Evolutionary conservation across 2,888 invertebrate species (phyloP).

Genomic region (Drosophila anomalata): DNA sequence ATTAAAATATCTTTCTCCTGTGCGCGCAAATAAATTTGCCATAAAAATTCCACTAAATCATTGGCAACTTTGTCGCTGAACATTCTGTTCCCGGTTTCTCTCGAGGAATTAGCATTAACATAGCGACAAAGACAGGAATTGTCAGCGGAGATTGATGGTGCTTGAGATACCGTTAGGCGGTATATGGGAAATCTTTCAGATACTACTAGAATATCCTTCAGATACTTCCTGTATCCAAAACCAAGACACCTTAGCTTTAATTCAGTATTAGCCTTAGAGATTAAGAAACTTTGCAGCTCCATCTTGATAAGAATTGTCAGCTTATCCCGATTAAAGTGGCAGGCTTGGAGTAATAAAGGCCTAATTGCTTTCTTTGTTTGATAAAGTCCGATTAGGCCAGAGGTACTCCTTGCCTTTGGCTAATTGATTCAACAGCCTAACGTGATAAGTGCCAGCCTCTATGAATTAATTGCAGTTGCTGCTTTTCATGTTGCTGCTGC

Average conservation of each 20-base stretch:
- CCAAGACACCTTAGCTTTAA: too few species aligned
- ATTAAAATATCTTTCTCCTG: conserved; percentile 73
- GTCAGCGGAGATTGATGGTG: conserved; percentile 45
- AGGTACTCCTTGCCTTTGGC: conserved; percentile 32
- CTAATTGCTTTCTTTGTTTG: conserved; percentile 26
- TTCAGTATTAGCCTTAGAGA: too few species aligned
- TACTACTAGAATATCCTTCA: background rate
- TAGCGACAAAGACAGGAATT: conserved; percentile 52
- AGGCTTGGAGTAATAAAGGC: conserved; percentile 17
- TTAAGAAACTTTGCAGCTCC: background rate
- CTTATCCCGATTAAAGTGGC: conserved; percentile 7
- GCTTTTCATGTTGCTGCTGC: conserved; percentile 19
- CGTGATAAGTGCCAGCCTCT: conserved; percentile 81
- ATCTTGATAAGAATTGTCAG: background rate
- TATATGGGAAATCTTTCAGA: conserved; percentile 26
- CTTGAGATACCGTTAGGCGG: conserved; percentile 24
- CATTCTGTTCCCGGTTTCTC: conserved; percentile 39
- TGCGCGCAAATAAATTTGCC: conserved; percentile 70
- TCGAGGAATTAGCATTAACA: conserved; percentile 70
- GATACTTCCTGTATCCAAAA: conserved; percentile 1
- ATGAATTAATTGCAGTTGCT: conserved; percentile 66
- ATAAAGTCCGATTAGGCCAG: conserved; percentile 18
- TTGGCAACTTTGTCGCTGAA: conserved; percentile 61
- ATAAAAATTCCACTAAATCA: conserved; percentile 78
- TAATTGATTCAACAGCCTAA: conserved; percentile 77